Evolutionary conservation across 2,113 vertebrate species (phyloP), one percentile per base, ranked within the genome.

Genomic region (Catharus minimus): DNA sequence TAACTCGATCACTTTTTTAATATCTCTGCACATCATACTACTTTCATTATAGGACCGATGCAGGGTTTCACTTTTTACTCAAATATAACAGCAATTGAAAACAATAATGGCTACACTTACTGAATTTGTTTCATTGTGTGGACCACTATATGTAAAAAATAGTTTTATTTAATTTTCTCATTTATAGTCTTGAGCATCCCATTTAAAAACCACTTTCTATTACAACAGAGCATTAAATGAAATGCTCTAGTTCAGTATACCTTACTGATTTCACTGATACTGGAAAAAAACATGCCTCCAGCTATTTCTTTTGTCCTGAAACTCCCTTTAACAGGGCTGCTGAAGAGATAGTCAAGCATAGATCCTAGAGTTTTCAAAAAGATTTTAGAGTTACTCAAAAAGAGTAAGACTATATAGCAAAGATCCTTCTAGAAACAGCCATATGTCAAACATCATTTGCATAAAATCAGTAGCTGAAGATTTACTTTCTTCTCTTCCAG

Each of bases 151-250:
- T n/a, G 60, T 92, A 93, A 94, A 97, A 96, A 88, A 46, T 24
- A 83, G 61, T 72, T 91, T 90, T 95, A 96, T 96, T 95, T 95
- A 79, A 92, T 93, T 92, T 86, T 91, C 62, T 82, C 77, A 58
- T 69, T 92, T 95, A 86, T 58, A 76, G 56, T 90, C 47, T 79
- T 68, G 36, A 91, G 49, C 16, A 39, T 80, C 89, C 68, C 72
- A 75, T 86, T 95, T 26, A 20, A 93, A 77, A 64, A n/a, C 65
- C 69, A 28, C 57, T 65, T 94, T 95, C 60, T 41, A 52, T 58
- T 77, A 76, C 33, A 86, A 55, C 38, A 76, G 43, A 92, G 33
- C 56, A 89, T 66, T 44, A 82, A 93, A 89, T 80, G 17, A 95
- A 93, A 89, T 80, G 73, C 88, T 60, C 65, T 41, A 56, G 55